phyloP scores from a whole-genome alignment of 2,888 invertebrate genomes.

The Nesidiocoris tenuis region DNA sequence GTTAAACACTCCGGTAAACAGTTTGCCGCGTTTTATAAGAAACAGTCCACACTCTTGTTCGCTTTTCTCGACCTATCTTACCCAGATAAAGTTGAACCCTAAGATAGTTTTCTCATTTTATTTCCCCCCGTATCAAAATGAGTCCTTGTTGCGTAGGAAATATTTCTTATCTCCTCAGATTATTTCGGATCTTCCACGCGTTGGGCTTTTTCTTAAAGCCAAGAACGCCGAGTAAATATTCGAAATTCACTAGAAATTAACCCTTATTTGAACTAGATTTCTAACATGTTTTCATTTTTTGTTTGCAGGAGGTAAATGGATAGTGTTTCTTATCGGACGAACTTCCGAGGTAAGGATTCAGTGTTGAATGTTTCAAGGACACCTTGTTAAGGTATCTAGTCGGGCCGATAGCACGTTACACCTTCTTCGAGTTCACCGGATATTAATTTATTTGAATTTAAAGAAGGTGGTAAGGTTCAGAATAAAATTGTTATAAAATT shows the following conservation, averaged over 20 bases:
- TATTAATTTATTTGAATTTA: too few relatives aligned
- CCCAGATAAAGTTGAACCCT: conserved; percentile 23
- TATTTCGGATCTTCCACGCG: neutral
- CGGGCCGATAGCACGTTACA: too few relatives aligned
- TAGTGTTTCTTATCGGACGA: neutral
- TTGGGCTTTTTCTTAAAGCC: neutral
- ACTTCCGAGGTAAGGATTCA: neutral
- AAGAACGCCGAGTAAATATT: neutral
- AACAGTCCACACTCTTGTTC: conserved; percentile 2
- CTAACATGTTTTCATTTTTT: conserved; percentile 5
- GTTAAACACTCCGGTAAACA: conserved; percentile 16
- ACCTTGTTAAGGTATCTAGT: too few relatives aligned
- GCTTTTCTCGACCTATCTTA: conserved; percentile 28
- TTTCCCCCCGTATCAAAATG: conserved; percentile 11
- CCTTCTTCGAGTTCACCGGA: too few relatives aligned
- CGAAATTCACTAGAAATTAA: neutral
- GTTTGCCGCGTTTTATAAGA: neutral
- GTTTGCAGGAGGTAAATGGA: conserved; percentile 20
- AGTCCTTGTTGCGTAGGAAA: conserved; percentile 6
- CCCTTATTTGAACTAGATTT: neutral
- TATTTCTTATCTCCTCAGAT: conserved; percentile 16
- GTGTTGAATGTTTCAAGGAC: too few relatives aligned
- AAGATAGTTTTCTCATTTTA: neutral
- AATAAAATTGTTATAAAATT: too few relatives aligned
- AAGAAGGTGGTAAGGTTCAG: too few relatives aligned